Percentiles rank a stretch among this genome's conserved stretches.
phyloP scores from a whole-genome alignment of 2,888 invertebrate genomes.

The Hyposoter didymator region DNA sequence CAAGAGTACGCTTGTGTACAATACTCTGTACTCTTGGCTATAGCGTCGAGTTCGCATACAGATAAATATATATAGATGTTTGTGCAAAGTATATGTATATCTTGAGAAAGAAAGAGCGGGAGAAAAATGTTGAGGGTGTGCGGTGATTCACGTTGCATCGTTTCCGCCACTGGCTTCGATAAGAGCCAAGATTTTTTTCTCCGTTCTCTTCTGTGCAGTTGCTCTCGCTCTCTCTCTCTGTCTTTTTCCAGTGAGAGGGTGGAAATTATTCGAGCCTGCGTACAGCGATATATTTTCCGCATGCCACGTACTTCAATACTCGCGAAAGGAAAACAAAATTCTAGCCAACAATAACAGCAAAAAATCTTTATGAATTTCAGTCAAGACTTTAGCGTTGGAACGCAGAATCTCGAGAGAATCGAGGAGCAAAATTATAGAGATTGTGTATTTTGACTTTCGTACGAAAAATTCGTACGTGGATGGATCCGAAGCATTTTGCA shows the following conservation, averaged over 20 bases:
- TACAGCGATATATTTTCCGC: slow-evolving; percentile 46
- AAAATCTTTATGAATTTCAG: slow-evolving; percentile 3
- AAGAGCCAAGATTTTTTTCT: slow-evolving; percentile 72
- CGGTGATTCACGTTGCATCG: slow-evolving; percentile 72
- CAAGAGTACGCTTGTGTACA: slow-evolving; percentile 59
- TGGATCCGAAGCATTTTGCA: neutral
- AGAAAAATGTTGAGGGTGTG: slow-evolving; percentile 58
- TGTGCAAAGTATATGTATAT: slow-evolving; percentile 1
- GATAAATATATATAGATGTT: neutral
- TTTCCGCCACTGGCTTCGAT: slow-evolving; percentile 72
- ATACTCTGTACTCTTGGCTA: slow-evolving; percentile 16
- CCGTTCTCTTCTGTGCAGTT: slow-evolving; percentile 47
- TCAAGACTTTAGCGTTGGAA: neutral
- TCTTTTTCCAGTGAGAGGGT: slow-evolving; percentile 48
- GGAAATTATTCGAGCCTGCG: slow-evolving; percentile 66
- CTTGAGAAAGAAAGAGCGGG: slow-evolving; percentile 33
- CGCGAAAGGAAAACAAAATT: slow-evolving; percentile 12
- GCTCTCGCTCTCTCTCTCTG: slow-evolving; percentile 3
- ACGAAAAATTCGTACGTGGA: neutral
- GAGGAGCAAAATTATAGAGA: neutral
- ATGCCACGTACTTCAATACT: slow-evolving; percentile 17
- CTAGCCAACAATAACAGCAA: neutral
- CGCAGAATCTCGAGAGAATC: too few species aligned
- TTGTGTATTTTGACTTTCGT: neutral
- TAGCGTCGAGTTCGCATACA: neutral